Base-by-base conservation (phyloP, 1,140 invertebrate genomes). In the Akabosia matsudoensis region DNA sequence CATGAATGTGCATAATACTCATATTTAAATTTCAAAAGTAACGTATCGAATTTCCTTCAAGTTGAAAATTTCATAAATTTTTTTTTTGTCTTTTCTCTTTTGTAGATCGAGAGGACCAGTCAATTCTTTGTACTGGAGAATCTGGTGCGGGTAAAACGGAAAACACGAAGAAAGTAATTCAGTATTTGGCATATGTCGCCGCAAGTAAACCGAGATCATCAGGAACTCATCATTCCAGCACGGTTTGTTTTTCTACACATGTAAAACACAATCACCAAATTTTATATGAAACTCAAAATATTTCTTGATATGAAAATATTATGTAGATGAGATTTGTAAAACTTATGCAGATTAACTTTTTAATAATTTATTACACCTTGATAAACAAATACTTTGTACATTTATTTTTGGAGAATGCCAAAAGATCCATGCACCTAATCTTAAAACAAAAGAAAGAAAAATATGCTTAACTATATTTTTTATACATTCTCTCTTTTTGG, bases 91-190 rank as follows among this genome's bases (percentile, higher is more conserved):
- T 56, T 56, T 75, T 1, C 45, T 14, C 28, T 37, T 34, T 88
- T 89, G 28, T 88, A 98, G 97, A 99, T 89, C 91, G 97, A 54
- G 97, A 99, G 88, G 97, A 99, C 87, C 97, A 99, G 87, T 98
- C 96, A 10, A 99, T 99, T 85, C 88, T 99, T 74, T 99, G 97
- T 88, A 99, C 97, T 71, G 98, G 98, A 82, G 98, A 99, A 87
- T 99, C 97, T n/a, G 98, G 98, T 82, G 97, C 97, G 80, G 98
- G 98, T 79, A 99, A 99, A 89, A 99, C 98, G 26, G 98, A 99
- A 86, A 99, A 99, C 86, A 99, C 98, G 56, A 99, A 99, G 87
- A 99, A 99, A 90, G 98, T 99, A 34, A 99, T 99, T 84, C 98
- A 99, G 87, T 99, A 99, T 88, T 88, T 99, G 84, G 97, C 97